Conservation (phyloP, 2,888 invertebrate species). For the Dryobota labecula region DNA sequence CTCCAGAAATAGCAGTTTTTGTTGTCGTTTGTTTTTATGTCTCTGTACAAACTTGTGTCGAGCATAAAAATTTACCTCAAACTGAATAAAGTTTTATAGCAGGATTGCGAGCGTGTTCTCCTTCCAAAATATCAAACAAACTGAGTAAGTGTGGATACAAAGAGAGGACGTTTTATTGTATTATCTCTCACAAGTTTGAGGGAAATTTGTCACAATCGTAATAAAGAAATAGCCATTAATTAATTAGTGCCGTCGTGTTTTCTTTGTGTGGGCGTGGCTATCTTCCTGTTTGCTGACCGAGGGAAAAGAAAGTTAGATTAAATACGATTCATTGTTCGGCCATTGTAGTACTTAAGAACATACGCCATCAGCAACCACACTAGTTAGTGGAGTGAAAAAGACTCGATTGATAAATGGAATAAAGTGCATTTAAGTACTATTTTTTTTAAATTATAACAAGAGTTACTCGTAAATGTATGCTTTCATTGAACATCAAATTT, state of each 20-base stretch:
- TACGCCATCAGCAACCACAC: constrained; percentile 47
- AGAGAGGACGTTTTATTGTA: constrained; percentile 43
- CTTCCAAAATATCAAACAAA: constrained; percentile 47
- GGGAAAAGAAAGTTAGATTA: constrained; percentile 87
- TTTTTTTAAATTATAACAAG: constrained; percentile 5
- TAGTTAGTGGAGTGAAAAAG: constrained; percentile 38
- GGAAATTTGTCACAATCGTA: constrained; percentile 76
- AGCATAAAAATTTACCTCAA: constrained; percentile 18
- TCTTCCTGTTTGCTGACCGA: constrained; percentile 81
- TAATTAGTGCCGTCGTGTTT: constrained; percentile 85
- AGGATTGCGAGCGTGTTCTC: constrained; percentile 24
- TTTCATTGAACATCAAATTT: not conserved
- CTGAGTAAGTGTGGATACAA: constrained; percentile 51
- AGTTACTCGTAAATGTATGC: not conserved
- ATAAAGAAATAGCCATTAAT: constrained; percentile 83
- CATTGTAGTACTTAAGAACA: constrained; percentile 62
- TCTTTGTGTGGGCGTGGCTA: constrained; percentile 82
- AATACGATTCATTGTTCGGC: constrained; percentile 78
- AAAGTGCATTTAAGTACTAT: constrained; percentile 20
- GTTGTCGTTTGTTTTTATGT: constrained; percentile 27
- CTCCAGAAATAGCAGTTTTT: constrained; percentile 8
- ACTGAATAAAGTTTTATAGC: constrained; percentile 27
- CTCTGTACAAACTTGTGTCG: constrained; percentile 24
- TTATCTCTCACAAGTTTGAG: constrained; percentile 63
- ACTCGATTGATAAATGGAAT: constrained; percentile 17